phyloP scores from a whole-genome alignment of 1,140 invertebrate species.

The Magallana angulata region DNA sequence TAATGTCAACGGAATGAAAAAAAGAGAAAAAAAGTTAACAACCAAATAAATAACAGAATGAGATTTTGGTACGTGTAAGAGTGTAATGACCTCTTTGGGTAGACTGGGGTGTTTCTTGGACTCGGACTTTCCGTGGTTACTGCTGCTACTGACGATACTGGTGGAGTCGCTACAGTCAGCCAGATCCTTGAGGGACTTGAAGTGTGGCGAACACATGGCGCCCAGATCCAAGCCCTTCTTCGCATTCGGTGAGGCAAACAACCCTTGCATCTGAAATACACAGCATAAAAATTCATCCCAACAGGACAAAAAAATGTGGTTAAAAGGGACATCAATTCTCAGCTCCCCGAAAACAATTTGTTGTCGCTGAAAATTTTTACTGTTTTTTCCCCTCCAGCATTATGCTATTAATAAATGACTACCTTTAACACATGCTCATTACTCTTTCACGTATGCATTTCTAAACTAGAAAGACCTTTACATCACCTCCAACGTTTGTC shows the following conservation, averaged over 20 bases:
- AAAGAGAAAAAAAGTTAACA: too few species aligned
- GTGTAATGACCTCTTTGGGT: conserved; percentile 74
- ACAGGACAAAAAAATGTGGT: neutral
- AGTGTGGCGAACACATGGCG: conserved; percentile 65
- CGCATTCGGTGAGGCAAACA: conserved; percentile 68
- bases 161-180: conserved; percentile 66
- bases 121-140: conserved; percentile 70
- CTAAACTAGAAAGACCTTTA: neutral
- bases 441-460: neutral
- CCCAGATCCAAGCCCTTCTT: conserved; percentile 65
- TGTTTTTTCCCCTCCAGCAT: neutral
- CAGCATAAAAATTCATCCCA: neutral
- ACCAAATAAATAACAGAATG: too few species aligned
- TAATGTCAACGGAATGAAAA: too few species aligned
- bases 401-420: conserved; percentile 1
- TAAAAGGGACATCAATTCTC: too few species aligned
- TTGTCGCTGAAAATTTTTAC: neutral
- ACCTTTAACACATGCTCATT: conserved; percentile 1
- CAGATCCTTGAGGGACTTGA: conserved; percentile 69
- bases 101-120: conserved; percentile 78
- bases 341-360: neutral
- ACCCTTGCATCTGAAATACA: conserved; percentile 62
- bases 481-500: conserved; percentile 1
- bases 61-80: neutral
- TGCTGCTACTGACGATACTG: conserved; percentile 66